Evolutionary conservation across 1,140 invertebrate species (phyloP).

Genomic region (Nymphalis io): DNA sequence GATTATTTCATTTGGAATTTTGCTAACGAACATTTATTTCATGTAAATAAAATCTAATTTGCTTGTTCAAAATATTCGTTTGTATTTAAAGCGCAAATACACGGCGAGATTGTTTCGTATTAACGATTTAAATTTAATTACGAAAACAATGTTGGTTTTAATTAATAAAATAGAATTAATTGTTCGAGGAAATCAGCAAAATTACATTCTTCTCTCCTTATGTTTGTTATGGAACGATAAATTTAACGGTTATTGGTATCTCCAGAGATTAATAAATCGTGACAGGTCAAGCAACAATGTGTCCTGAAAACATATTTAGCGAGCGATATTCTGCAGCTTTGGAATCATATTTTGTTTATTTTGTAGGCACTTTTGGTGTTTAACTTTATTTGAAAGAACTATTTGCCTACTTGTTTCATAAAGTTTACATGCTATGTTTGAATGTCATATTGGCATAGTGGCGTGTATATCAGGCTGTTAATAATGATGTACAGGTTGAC

Average conservation of each 20-base stretch:
- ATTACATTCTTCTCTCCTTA: neutral
- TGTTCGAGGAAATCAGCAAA: neutral
- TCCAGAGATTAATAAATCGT: neutral
- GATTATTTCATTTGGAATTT: no score
- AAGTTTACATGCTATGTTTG: no score
- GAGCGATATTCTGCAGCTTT: neutral
- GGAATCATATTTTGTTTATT: no score
- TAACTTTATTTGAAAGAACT: no score
- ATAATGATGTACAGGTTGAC: no score
- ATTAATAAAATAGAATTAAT: neutral
- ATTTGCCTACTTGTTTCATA: no score
- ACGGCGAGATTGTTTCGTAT: neutral
- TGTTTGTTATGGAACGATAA: neutral
- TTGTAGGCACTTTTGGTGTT: no score
- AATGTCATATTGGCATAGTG: no score
- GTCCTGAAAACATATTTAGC: neutral
- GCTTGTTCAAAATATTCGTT: neutral
- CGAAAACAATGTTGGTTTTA: neutral
- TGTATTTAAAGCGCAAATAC: neutral
- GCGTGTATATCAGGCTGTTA: no score
- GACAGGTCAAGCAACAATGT: neutral
- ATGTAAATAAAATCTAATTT: neutral
- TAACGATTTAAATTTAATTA: conserved; percentile 1
- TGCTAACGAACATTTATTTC: no score
- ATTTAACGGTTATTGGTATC: neutral